Evolutionary conservation across 37 sponge, comb jelly and placozoan genomes (phyloP).

Genomic region (Hexactinellida sp.): DNA sequence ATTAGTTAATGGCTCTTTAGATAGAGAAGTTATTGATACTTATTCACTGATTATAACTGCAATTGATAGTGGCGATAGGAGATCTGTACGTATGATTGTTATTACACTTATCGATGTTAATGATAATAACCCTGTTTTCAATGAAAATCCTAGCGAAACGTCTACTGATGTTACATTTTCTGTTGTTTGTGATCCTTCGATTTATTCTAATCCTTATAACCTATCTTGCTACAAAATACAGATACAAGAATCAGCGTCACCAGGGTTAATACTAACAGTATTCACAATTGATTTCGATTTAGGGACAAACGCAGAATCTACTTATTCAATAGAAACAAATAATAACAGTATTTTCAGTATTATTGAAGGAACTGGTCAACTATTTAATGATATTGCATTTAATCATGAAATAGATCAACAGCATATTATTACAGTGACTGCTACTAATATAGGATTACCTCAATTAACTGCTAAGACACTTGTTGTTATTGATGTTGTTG

Average conservation of each 20-base stretch:
- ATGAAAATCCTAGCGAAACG: background rate
- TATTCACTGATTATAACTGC: background rate
- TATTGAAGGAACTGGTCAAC: background rate
- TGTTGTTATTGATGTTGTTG: background rate
- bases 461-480: background rate
- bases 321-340: background rate
- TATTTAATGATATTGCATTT: background rate
- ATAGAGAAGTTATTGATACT: background rate
- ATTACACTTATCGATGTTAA: conserved; percentile 23
- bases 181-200: background rate
- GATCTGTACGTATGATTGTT: background rate
- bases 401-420: background rate
- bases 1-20: background rate
- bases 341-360: background rate
- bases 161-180: background rate
- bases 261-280: background rate
- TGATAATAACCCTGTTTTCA: conserved; percentile 24
- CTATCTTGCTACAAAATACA: background rate
- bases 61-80: background rate
- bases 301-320: background rate
- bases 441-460: background rate
- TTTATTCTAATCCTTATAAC: background rate
- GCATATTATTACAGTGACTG: background rate
- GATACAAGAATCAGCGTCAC: background rate
- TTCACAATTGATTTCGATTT: background rate